Conservation (phyloP, 2,797 vertebrate genomes). For the Chelon auratus region DNA sequence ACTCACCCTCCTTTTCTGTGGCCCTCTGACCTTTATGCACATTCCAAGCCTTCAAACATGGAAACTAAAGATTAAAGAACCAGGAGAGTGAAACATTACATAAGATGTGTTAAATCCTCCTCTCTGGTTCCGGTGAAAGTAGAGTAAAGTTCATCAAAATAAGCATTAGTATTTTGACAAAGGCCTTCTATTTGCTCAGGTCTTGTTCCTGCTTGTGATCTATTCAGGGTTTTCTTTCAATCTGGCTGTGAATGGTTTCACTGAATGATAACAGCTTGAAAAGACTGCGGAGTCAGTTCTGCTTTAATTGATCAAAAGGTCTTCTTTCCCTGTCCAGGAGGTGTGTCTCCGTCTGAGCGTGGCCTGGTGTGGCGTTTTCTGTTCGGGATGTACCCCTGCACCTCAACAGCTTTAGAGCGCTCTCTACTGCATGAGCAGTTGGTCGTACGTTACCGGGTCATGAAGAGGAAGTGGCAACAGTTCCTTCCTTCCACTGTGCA, state of each 20-base stretch:
- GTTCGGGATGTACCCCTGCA: slow-evolving; percentile 88
- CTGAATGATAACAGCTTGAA: slow-evolving; percentile 5
- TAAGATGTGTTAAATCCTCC: slow-evolving; percentile 42
- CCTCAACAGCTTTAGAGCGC: slow-evolving; percentile 85
- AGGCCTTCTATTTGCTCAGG: neutral
- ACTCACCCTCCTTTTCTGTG: slow-evolving; percentile 5
- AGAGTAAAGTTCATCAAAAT: slow-evolving; percentile 43
- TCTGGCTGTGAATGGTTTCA: neutral
- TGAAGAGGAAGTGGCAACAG: slow-evolving; percentile 87
- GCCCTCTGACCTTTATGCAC: slow-evolving; percentile 37
- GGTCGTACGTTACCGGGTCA: slow-evolving; percentile 80
- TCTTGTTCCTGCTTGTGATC: neutral
- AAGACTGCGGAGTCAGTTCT: neutral
- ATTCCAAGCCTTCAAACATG: slow-evolving; percentile 47
- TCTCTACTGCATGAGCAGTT: slow-evolving; percentile 83
- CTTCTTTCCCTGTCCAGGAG: slow-evolving; percentile 69
- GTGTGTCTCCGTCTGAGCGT: slow-evolving; percentile 81
- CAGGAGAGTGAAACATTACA: slow-evolving; percentile 41
- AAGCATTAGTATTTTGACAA: neutral
- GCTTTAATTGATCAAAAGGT: slow-evolving; percentile 26
- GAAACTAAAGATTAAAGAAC: slow-evolving; percentile 45
- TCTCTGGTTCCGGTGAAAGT: slow-evolving; percentile 12
- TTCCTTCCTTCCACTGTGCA: slow-evolving; percentile 76
- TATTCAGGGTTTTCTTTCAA: slow-evolving; percentile 4
- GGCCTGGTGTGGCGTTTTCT: slow-evolving; percentile 87